Conservation (phyloP, 2,888 invertebrate genomes). For the Lasioglossum villosulum region DNA sequence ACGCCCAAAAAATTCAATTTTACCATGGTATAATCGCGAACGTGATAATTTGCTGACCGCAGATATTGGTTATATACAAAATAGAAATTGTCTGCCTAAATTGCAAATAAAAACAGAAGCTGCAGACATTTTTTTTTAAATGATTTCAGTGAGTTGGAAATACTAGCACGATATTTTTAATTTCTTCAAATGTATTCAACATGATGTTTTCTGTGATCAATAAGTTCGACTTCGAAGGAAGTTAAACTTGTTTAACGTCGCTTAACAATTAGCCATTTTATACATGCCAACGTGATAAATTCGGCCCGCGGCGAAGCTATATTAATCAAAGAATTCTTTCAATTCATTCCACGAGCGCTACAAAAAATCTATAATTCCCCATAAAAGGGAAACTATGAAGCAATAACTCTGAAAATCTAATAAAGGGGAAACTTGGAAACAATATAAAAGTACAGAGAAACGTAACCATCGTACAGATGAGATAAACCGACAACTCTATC, state of each 20-base stretch:
- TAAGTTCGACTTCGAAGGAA: background rate
- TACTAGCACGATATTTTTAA: background rate
- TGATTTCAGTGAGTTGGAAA: background rate
- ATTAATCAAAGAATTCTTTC: background rate
- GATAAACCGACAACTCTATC: constrained; percentile 33
- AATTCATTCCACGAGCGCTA: background rate
- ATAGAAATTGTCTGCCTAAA: too few relatives aligned
- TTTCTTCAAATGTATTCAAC: background rate
- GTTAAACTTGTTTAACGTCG: background rate
- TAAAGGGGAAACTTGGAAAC: background rate
- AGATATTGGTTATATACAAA: too few relatives aligned
- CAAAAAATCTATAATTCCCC: constrained; percentile 1
- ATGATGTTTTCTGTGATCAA: background rate
- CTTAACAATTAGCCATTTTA: background rate
- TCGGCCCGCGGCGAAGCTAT: background rate
- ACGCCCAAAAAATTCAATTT: background rate
- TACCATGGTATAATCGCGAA: too few relatives aligned
- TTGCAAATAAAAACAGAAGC: too few relatives aligned
- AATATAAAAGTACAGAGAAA: background rate
- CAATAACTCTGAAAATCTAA: constrained; percentile 16
- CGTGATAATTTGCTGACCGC: background rate
- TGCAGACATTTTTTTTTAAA: background rate
- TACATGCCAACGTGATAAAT: background rate
- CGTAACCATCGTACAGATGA: background rate
- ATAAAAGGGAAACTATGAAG: background rate